A percentile compares a stretch with the other conserved stretches of the same genome.
Conservation (phyloP, 2,888 invertebrate genomes). For the Prosopocoilus inquinatus region DNA sequence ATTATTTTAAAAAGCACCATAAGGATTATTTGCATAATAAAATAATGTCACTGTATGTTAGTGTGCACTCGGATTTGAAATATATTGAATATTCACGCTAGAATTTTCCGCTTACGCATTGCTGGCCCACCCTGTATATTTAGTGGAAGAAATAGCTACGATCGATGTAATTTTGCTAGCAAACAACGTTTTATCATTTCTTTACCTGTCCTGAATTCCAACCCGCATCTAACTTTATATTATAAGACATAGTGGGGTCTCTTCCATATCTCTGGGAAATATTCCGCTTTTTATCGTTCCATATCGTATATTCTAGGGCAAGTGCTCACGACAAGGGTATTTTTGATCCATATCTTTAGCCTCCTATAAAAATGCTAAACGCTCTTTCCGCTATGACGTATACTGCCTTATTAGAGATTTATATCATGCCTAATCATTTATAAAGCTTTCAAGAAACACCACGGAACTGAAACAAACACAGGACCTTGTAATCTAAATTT, state of each 20-base stretch:
- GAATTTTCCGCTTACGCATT: not conserved
- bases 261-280: conserved; percentile 30
- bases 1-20: too few relatives aligned
- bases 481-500: too few relatives aligned
- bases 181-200: not conserved
- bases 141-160: too few relatives aligned
- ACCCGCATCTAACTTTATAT: not conserved
- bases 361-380: conserved; percentile 38
- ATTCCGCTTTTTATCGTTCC: conserved; percentile 34
- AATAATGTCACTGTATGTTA: too few relatives aligned
- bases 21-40: too few relatives aligned
- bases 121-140: too few relatives aligned
- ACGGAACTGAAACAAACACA: too few relatives aligned
- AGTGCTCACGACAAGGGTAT: conserved; percentile 35
- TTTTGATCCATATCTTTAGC: conserved; percentile 35
- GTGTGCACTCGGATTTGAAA: too few relatives aligned
- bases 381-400: conserved; percentile 23
- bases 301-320: conserved; percentile 33
- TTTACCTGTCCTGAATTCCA: not conserved
- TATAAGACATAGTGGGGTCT: conserved; percentile 17
- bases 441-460: too few relatives aligned
- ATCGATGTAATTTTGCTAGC: too few relatives aligned
- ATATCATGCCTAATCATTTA: conserved; percentile 18
- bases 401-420: conserved; percentile 34
- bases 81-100: too few relatives aligned